A percentile compares a stretch with the other conserved stretches of the same genome.
phyloP scores from a whole-genome alignment of 2,888 invertebrate species.

The Labia minor region DNA sequence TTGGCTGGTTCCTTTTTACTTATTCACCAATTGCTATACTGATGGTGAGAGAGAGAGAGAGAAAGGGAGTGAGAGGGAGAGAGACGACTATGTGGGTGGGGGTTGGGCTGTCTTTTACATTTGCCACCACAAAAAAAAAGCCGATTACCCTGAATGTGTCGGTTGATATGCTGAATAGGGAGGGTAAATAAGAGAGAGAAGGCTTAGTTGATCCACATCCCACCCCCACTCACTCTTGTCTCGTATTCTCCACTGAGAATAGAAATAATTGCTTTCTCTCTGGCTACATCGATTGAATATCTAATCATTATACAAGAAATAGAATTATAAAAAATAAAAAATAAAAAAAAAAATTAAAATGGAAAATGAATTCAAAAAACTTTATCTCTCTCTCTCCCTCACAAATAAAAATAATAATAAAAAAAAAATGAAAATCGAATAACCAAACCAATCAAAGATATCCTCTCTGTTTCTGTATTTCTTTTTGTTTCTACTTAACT shows the following conservation, averaged over 20 bases:
- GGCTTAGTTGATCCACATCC: too few species aligned
- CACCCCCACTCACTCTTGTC: too few species aligned
- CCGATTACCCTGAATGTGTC: slow-evolving; percentile 13
- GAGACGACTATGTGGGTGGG: neutral
- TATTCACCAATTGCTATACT: neutral
- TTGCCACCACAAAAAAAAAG: neutral
- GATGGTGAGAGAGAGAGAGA: neutral
- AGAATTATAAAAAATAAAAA: neutral
- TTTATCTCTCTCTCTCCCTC: too few species aligned
- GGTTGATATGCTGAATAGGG: neutral
- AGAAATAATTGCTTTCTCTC: neutral
- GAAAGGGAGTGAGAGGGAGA: too few species aligned
- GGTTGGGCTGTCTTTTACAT: neutral
- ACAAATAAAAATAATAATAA: too few species aligned
- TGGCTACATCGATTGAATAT: slow-evolving; percentile 1
- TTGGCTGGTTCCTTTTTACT: neutral
- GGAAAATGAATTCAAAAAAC: neutral
- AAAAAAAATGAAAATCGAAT: too few species aligned
- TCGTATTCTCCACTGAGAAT: neutral
- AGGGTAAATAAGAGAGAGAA: too few species aligned
- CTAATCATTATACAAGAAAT: slow-evolving; percentile 7
- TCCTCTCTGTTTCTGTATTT: too few species aligned
- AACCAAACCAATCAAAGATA: too few species aligned
- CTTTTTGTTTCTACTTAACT: too few species aligned
- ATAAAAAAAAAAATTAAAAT: neutral